phyloP scores from a whole-genome alignment of 2,888 invertebrate genomes.

The Boloria euphrosyne region DNA sequence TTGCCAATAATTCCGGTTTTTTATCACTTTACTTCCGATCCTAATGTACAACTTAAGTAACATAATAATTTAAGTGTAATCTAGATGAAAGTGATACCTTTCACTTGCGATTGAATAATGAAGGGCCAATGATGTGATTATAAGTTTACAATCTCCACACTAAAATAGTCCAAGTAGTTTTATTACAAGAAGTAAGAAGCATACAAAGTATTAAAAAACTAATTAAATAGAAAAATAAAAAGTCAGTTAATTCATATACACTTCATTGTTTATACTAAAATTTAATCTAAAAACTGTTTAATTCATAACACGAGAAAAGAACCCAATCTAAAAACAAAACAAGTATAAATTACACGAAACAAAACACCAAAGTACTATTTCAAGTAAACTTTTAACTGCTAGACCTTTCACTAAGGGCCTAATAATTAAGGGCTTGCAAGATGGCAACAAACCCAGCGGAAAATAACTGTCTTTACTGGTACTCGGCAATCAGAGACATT shows the following conservation, averaged over 20 bases:
- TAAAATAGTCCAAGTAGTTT: background rate
- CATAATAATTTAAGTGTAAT: constrained; percentile 16
- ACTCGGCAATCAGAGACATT: constrained; percentile 41
- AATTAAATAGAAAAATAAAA: too few relatives aligned
- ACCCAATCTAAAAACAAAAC: background rate
- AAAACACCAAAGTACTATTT: background rate
- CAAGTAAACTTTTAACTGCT: background rate
- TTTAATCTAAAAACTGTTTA: too few relatives aligned
- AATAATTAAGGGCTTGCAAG: constrained; percentile 47
- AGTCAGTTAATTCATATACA: too few relatives aligned
- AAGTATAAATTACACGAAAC: background rate
- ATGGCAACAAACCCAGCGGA: constrained; percentile 49
- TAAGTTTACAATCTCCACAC: background rate
- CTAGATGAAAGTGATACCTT: constrained; percentile 23
- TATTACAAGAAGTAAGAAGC: background rate
- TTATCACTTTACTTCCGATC: constrained; percentile 2
- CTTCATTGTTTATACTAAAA: too few relatives aligned
- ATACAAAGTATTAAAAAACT: too few relatives aligned
- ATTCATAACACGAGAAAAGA: too few relatives aligned
- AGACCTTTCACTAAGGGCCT: constrained; percentile 48
- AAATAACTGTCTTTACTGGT: constrained; percentile 53
- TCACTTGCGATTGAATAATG: constrained; percentile 18
- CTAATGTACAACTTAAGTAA: constrained; percentile 1
- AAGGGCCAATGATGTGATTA: constrained; percentile 4
- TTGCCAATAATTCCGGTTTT: background rate